Evolutionary conservation across 1,140 invertebrate genomes (phyloP), one percentile per base, ranked within the genome.

Genomic region (Phymorhynchus buccinoides): DNA sequence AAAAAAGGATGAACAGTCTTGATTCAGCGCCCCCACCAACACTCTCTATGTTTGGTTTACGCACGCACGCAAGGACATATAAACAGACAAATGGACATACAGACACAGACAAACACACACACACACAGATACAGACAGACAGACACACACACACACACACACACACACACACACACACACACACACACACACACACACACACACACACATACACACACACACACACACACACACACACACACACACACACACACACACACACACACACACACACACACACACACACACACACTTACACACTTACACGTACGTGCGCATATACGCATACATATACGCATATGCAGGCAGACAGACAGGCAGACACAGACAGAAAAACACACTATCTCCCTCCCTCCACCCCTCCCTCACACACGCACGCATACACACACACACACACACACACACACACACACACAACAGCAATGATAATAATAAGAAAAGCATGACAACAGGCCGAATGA

Each of bases 211-310:
- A 71, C 30, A 71, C 68, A 71, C 68, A 71, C 68, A 35, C 68
- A 37, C 18, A 35, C 68, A 32, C 68, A 18, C 30, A 71, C 68
- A 37, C 30, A 71, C 68, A 37, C 68, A 71, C 68, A 35, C 68
- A 71, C 30, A 35, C 68, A 71, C 68, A 35, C 30, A 71, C 68
- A 71, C 68, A 71, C 68, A 71, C 68, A 71, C 68, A 18, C 68
- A 71, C 68, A 14, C 68, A 35, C 30, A 35, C 68, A 71, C 35
- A 35, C 30, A 71, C 68, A 71, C 68, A 71, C 68, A 71, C 68
- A 37, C 68, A 71, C 68, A 35, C 68, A 71, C 18, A 18, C 68
- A 71, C 68, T 4, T 18, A 71, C 68, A 37, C 68, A 71, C 68
- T 4, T 32, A 71, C 68, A 35, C 68, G 35, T 3, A 35, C 68